Evolutionary conservation across 2,797 vertebrate genomes (phyloP), one percentile per base, ranked within the genome.

Genomic region (Enteromius paludinosus): DNA sequence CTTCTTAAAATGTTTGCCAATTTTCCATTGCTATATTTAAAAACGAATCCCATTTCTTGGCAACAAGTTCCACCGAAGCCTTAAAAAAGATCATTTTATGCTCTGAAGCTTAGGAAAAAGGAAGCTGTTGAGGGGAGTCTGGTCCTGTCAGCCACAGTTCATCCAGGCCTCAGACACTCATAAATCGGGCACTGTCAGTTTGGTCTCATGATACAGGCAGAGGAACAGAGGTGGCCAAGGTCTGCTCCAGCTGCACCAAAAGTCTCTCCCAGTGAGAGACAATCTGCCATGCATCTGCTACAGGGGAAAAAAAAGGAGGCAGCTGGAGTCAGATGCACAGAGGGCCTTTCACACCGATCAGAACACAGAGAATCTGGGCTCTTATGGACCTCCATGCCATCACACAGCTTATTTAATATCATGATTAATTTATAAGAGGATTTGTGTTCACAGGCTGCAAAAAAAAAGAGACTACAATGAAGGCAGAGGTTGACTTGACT

Each of bases 181-280:
- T 72, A 81, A 85, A 87, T 80, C 78, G 52, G 69, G 2, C 41
- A 56, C 59, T 75, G 82, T 69, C 70, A 82, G 77, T 62, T 41
- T 71, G 41, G 64, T 73, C 75, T 61, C 56, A 6, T 54, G 73
- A 62, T 17, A 14, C 35, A 71, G 61, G 65, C 25, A 17, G 23
- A 66, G 33, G 17, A 82, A 74, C 56, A 17, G 68, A 73, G 79
- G 43, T 81, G 56, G 77, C 35, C 65, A 49, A 45, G 75, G 62
- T 85, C 72, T 47, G 38, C 41, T 86, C 73, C 62, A n/a, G 62
- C 78, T 62, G 77, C 72, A 76, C 49, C 18, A 83, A 83, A 78
- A 82, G 43, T 72, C 81, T 61, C 77, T 76, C 61, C 81, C 84
- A 17, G 47, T 41, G 76, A 85, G 82, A 84, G 59, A 49, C 79